phyloP scores from a whole-genome alignment of 2,797 vertebrate species.

The Emys orbicularis region DNA sequence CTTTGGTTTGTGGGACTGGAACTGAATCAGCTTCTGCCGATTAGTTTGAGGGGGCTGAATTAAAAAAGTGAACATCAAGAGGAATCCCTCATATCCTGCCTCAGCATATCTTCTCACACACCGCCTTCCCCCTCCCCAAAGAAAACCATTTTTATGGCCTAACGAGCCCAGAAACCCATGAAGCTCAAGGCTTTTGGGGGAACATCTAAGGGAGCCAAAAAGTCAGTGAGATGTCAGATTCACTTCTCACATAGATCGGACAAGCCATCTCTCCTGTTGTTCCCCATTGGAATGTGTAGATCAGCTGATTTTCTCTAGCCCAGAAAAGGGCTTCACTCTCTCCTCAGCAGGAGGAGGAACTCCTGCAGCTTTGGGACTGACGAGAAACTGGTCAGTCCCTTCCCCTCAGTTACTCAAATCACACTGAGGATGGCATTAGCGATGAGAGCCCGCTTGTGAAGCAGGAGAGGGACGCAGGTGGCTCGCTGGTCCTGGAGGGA shows the following conservation, averaged over 20 bases:
- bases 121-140: neutral
- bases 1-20: constrained; percentile 22
- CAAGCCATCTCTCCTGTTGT: constrained; percentile 23
- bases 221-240: constrained; percentile 18
- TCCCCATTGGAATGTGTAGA: neutral
- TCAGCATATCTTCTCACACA: constrained; percentile 36
- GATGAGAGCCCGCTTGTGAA: constrained; percentile 3
- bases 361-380: constrained; percentile 7
- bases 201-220: too few species aligned
- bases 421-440: neutral
- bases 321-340: constrained; percentile 42
- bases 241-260: neutral
- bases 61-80: constrained; percentile 44
- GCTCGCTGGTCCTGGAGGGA: neutral
- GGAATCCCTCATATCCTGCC: constrained; percentile 36
- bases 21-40: constrained; percentile 28
- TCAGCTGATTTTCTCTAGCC: constrained; percentile 13
- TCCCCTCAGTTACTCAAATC: neutral
- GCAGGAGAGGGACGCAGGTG: neutral
- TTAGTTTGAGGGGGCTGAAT: neutral
- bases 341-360: constrained; percentile 12
- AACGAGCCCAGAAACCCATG: constrained; percentile 37
- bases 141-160: constrained; percentile 49
- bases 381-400: constrained; percentile 13
- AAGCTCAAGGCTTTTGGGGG: too few species aligned